Base-by-base conservation (phyloP, 1,140 invertebrate species). In the Zaprionus tsacasi region DNA sequence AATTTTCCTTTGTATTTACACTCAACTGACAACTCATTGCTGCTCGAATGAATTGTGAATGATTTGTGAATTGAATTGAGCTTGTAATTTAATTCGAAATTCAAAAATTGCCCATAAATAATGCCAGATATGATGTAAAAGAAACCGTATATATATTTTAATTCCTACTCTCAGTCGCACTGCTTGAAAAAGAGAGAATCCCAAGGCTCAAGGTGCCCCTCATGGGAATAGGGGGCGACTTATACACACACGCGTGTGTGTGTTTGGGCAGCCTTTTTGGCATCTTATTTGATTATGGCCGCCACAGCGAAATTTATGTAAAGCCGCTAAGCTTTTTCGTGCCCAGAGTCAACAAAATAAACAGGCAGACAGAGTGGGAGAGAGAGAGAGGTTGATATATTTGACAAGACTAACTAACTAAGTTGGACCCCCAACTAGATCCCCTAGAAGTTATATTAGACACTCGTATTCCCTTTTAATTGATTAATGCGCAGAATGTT, bases 281-380 rank as follows among this genome's bases (percentile, higher is more conserved):
- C 71, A 82, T 68, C 52, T 77, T 87, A 88, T 88, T 87, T 87
- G 79, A 87, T 87, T 87, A 87, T 21, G 21, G 72, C 64, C 17
- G 25, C 35, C 52, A 17, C 21, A 52, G 58, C 54, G 30, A 82
- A 86, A 88, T 88, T 86, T 86, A 87, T 88, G 82, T 81, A 77
- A 72, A 79, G 66, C 76, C 72, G 15, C 61, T 72, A 79, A 85
- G 81, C 77, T 61, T 25, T 2, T 21, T 11, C 27, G 33, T 60
- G 50, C 36, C 55, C 21, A 52, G 33, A 25, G 11, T 15, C 40
- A 36, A 30, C 21, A 17, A 50, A 17, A n/a, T 2, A n/a, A 30
- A 13, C 54, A 30, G 27, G 45, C 15, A 54, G 11, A 21, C 27
- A 70, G 36, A 13, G 36, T 2, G 15, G 11, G 25, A 15, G 27